phyloP scores from a whole-genome alignment of 2,797 vertebrate genomes.

The Liasis olivaceus region DNA sequence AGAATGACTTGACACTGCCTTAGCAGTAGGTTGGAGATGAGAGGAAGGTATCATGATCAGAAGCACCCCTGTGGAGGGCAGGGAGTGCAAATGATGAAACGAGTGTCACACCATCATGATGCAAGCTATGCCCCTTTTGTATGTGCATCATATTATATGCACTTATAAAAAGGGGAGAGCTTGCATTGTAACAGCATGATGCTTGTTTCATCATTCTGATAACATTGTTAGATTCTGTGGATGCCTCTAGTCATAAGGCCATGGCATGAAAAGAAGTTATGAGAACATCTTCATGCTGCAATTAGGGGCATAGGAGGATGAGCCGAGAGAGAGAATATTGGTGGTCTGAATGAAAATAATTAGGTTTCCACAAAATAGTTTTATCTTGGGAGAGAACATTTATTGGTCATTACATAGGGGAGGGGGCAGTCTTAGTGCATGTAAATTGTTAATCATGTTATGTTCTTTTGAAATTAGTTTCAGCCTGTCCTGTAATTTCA shows the following conservation, averaged over 20 bases:
- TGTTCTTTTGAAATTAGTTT: not conserved
- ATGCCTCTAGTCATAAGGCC: not conserved
- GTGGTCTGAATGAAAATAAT: not conserved
- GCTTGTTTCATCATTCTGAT: not conserved
- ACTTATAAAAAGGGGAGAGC: not conserved
- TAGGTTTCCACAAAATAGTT: not conserved
- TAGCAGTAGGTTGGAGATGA: not conserved
- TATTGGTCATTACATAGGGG: not conserved
- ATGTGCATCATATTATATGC: not conserved
- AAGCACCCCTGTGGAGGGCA: not conserved
- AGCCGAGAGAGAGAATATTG: not conserved
- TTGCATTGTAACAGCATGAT: not conserved
- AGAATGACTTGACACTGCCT: not conserved
- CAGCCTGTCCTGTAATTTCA: not conserved
- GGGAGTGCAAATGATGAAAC: not conserved
- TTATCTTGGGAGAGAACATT: not conserved
- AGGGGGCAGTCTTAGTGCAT: not conserved
- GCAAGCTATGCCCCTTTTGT: not conserved
- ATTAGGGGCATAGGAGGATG: not conserved
- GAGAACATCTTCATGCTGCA: not conserved
- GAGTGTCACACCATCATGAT: not conserved
- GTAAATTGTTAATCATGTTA: not conserved
- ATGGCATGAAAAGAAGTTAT: not conserved
- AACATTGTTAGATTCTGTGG: not conserved
- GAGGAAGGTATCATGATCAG: not conserved